Conservation (phyloP, 2,888 invertebrate genomes). For the Thereva nobilitata region DNA sequence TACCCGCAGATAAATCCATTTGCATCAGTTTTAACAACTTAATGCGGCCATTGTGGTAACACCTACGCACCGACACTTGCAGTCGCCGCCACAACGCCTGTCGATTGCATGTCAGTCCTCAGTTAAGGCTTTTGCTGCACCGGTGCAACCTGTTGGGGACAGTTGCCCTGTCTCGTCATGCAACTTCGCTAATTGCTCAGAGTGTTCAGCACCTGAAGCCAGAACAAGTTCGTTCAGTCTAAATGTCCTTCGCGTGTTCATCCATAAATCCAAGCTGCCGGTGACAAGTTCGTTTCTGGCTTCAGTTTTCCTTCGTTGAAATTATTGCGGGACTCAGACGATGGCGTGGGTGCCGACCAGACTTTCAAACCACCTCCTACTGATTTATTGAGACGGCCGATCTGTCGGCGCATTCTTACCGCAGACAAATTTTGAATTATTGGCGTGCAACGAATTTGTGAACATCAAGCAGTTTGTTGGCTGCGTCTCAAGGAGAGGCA, state of each 20-base stretch:
- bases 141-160: conserved; percentile 28
- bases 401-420: conserved; percentile 27
- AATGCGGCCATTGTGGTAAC: conserved; percentile 26
- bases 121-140: conserved; percentile 19
- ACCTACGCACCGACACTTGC: conserved; percentile 18
- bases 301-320: conserved; percentile 10
- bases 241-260: conserved; percentile 28
- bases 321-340: conserved; percentile 17
- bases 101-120: conserved; percentile 29
- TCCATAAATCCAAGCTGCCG: conserved; percentile 28
- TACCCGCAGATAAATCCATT: too few species aligned
- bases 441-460: not conserved
- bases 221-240: conserved; percentile 1
- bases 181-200: conserved; percentile 16
- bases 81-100: not conserved
- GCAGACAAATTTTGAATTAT: conserved; percentile 34
- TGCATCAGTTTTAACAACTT: conserved; percentile 8
- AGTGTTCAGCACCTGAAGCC: conserved; percentile 7
- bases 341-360: conserved; percentile 30
- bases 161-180: conserved; percentile 9
- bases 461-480: too few species aligned
- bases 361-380: conserved; percentile 28
- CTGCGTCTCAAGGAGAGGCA: too few species aligned
- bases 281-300: conserved; percentile 19
- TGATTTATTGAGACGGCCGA: conserved; percentile 33